phyloP scores from a whole-genome alignment of 2,797 vertebrate genomes.

The Acomys russatus region DNA sequence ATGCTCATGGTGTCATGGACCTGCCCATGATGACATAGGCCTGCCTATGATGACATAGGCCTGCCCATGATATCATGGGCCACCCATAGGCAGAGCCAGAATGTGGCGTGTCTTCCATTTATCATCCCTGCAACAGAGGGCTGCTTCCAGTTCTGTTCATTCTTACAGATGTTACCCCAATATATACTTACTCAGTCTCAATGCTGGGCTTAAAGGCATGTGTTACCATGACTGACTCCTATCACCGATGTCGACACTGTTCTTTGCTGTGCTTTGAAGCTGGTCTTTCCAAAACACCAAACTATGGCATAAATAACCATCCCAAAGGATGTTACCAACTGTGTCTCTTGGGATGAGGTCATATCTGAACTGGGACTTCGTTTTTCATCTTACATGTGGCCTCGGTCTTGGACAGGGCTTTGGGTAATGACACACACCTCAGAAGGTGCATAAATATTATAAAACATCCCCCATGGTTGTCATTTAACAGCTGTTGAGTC shows the following conservation, averaged over 20 bases:
- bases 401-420: not conserved
- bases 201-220: not conserved
- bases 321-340: fast-evolving
- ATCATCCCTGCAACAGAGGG: not conserved
- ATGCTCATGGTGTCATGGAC: not conserved
- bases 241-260: not conserved
- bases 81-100: not conserved
- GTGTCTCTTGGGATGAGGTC: not conserved
- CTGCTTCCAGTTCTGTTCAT: not conserved
- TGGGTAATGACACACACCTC: not conserved
- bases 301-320: not conserved
- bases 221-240: not conserved
- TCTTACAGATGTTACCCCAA: not conserved
- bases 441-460: not conserved
- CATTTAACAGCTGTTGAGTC: constrained; percentile 20
- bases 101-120: not conserved
- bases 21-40: not conserved
- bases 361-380: not conserved
- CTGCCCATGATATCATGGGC: not conserved
- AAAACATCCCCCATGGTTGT: not conserved
- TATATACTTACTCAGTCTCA: not conserved
- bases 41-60: not conserved
- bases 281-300: not conserved
- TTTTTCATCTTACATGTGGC: not conserved
- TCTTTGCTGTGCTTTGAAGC: constrained; percentile 47